Evolutionary conservation across 1,140 invertebrate genomes (phyloP), one percentile per base, ranked within the genome.

Genomic region (Apis laboriosa): DNA sequence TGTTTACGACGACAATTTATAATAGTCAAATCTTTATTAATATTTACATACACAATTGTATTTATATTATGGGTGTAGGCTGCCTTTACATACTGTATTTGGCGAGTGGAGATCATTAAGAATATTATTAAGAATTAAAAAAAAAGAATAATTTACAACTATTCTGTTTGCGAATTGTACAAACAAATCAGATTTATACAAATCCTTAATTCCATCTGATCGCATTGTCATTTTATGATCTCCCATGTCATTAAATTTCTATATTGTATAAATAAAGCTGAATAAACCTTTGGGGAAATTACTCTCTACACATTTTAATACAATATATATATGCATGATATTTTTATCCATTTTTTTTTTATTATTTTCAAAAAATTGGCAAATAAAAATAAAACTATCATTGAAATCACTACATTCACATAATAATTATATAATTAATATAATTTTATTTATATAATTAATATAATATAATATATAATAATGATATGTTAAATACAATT

Each of bases 251-350:
- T 92, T 90, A 84, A 90, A 88, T 92, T 92, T 92, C 89, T 92
- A 92, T 91, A 92, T 92, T 92, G 91, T 92, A 92, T 91, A 92
- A 92, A 92, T 90, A 83, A 92, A 92, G 87, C 80, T 91, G 88
- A 92, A 92, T 92, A 92, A 92, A 92, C 81, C 85, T 91, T 83
- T 92, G 90, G 91, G 90, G 85, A 91, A 91, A 92, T 84, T 86
- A 89, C 80, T 79, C 55, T 82, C 55, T 82, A 81, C 53, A 67
- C 77, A 51, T 43, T 80, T 83, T 78, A 58, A 76, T 70, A 67
- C 74, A 15, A 21, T 24, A 68, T n/a, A 2, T 71, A 19, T 53
- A 71, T 56, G n/a, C 34, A 43, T 43, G 34, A 43, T 43, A 63
- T 58, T 68, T 28, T 74, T 84, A 70, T 51, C 53, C 64, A 74